These are phyloP conservation scores for Eristalis arbustorum DNA, from an alignment of 2,888 invertebrate genomes.

Conservation along the genomic window DNA sequence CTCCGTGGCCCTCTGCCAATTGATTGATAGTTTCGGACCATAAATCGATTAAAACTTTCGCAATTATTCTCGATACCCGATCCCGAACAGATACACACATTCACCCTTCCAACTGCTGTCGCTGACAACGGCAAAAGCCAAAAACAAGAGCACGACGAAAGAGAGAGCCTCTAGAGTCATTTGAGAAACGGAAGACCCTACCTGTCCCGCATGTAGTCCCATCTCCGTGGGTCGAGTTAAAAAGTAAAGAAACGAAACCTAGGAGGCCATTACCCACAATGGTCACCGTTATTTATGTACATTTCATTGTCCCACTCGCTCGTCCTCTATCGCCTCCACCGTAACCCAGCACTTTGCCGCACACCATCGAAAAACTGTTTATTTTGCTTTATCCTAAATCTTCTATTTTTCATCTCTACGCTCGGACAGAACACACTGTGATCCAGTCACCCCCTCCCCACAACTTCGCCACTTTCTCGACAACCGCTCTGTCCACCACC, in stretches of 20 bases:
- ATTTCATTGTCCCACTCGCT: slow-evolving; percentile 53
- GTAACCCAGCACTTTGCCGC: not conserved
- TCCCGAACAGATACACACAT: slow-evolving; percentile 33
- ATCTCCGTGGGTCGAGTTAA: slow-evolving; percentile 26
- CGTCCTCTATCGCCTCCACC: not conserved
- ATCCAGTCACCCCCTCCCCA: slow-evolving; percentile 2
- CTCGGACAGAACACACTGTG: slow-evolving; percentile 57
- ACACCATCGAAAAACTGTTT: slow-evolving; percentile 50
- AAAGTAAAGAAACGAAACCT: slow-evolving; percentile 61
- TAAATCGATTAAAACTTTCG: slow-evolving; percentile 65
- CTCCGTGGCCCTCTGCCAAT: not conserved
- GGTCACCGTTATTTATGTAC: slow-evolving; percentile 69
- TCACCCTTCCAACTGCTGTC: not conserved
- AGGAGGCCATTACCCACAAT: slow-evolving; percentile 65
- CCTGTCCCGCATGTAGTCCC: slow-evolving; percentile 19
- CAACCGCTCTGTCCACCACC: not conserved
- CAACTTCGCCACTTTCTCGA: not conserved
- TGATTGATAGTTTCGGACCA: slow-evolving; percentile 28
- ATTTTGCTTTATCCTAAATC: slow-evolving; percentile 67
- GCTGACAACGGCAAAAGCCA: not conserved
- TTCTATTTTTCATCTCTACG: slow-evolving; percentile 59
- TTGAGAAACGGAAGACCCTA: slow-evolving; percentile 1
- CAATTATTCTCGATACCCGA: slow-evolving; percentile 60
- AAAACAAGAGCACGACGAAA: not conserved
- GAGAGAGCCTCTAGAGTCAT: not conserved